These are phyloP conservation scores for Melanostoma scalare DNA, from an alignment of 2,888 invertebrate species.

Conservation along the genomic window DNA sequence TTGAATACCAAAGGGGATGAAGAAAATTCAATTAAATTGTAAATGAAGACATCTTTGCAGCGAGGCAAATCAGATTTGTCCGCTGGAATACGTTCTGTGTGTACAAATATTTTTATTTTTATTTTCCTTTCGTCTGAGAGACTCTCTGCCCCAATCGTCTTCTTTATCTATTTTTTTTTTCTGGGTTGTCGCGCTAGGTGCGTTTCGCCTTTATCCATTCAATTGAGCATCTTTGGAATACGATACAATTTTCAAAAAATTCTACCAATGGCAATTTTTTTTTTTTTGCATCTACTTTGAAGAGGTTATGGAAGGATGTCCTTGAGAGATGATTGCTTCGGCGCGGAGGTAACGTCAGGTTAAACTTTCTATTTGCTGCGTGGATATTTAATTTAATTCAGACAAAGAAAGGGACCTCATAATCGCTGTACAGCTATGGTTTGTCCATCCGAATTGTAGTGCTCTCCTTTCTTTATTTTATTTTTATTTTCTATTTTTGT, in stretches of 20 bases:
- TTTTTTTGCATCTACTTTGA: neutral
- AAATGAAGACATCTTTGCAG: constrained; percentile 73
- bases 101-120: constrained; percentile 47
- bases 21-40: constrained; percentile 75
- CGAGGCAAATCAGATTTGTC: constrained; percentile 47
- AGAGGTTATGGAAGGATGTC: neutral
- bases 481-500: constrained; percentile 23
- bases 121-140: constrained; percentile 26
- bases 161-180: neutral
- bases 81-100: constrained; percentile 33
- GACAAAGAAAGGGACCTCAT: constrained; percentile 49
- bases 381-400: constrained; percentile 58
- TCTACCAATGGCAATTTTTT: neutral
- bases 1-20: constrained; percentile 72
- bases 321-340: too few relatives aligned
- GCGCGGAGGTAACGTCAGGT: constrained; percentile 3
- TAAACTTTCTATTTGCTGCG: constrained; percentile 23
- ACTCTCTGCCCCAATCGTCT: neutral
- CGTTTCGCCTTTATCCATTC: constrained; percentile 45
- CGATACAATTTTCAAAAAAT: constrained; percentile 44
- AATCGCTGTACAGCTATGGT: constrained; percentile 36
- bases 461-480: constrained; percentile 5
- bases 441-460: constrained; percentile 4
- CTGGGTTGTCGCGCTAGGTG: constrained; percentile 28
- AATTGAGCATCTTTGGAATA: constrained; percentile 19